Base-by-base conservation (phyloP, 2,888 invertebrate genomes). In the Alcis repandata region DNA sequence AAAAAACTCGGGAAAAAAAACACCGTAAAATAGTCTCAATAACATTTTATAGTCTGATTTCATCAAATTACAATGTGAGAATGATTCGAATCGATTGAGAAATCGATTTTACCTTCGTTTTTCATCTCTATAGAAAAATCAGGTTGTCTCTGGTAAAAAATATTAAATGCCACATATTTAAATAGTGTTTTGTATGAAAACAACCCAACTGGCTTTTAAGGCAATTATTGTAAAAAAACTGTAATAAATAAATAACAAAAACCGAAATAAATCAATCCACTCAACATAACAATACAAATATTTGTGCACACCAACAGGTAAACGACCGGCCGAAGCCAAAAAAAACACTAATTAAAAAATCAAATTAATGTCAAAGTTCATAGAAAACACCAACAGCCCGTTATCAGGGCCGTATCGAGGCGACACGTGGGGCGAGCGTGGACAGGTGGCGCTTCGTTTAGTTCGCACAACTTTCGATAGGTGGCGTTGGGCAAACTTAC, bases 391-490 rank as follows among this genome's bases (percentile, higher is more conserved):
- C 15, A 17, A 32, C 17, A 45, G 36, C 7, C 27, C 0, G 11
- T 17, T 59, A 51, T 20, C 59, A 43, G 41, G 48, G 59, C 36
- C 43, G 51, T 33, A 36, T 51, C 51, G 20, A 51, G 59, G 7
- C 15, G 40, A 17, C 41, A 36, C 51, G 51, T 10, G 51, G 19
- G 20, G n/a, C 19, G 8, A 10, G 33, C 59, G 51, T 41, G 59
- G 4, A 32, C 43, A 51, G 51, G 51, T 59, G 51, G 51, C 51
- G 59, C 59, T 43, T 51, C 15, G 9, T 46, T 41, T 59, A 51
- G 43, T 51, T 33, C 41, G 11, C 1, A 22, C 6, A 43, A n/a
- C 10, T 15, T 11, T 6, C n/a, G 7, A 22, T 43, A 59, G 51
- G 38, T 59, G 59, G 59, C 59, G 59, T 4, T 45, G 17, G 10